Conservation (phyloP, 2,888 invertebrate species). For the Cosmia pyralina region DNA sequence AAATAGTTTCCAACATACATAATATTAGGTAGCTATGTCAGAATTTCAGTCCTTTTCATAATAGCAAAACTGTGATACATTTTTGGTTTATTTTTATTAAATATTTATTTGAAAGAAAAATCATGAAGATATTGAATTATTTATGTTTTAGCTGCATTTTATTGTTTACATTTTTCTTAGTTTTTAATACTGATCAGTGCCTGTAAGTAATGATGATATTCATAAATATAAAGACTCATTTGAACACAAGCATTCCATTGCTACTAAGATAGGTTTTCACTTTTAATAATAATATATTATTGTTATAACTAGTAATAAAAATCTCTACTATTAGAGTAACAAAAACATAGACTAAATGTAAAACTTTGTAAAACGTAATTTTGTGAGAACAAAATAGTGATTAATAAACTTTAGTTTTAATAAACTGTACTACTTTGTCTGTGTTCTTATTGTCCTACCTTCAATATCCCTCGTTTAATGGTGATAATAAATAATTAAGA, state of each 20-base stretch:
- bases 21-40: constrained; percentile 56
- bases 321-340: constrained; percentile 73
- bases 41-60: constrained; percentile 60
- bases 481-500: constrained; percentile 80
- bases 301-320: constrained; percentile 70
- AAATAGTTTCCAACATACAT: constrained; percentile 64
- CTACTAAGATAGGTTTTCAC: constrained; percentile 68
- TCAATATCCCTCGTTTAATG: constrained; percentile 72
- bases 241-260: constrained; percentile 66
- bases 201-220: constrained; percentile 88
- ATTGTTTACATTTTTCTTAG: constrained; percentile 62
- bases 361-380: constrained; percentile 64
- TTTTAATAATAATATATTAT: constrained; percentile 69
- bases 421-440: constrained; percentile 74
- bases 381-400: constrained; percentile 63
- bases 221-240: constrained; percentile 73
- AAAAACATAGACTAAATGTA: constrained; percentile 72
- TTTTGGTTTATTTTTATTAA: constrained; percentile 59
- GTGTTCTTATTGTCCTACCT: constrained; percentile 68
- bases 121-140: constrained; percentile 53
- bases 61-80: constrained; percentile 86
- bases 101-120: constrained; percentile 48
- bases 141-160: constrained; percentile 63
- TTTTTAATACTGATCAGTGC: constrained; percentile 82
- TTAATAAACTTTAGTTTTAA: constrained; percentile 70